Evolutionary conservation across 1,140 invertebrate genomes (phyloP), one percentile per base, ranked within the genome.

Genomic region (Leptinotarsa defecta): DNA sequence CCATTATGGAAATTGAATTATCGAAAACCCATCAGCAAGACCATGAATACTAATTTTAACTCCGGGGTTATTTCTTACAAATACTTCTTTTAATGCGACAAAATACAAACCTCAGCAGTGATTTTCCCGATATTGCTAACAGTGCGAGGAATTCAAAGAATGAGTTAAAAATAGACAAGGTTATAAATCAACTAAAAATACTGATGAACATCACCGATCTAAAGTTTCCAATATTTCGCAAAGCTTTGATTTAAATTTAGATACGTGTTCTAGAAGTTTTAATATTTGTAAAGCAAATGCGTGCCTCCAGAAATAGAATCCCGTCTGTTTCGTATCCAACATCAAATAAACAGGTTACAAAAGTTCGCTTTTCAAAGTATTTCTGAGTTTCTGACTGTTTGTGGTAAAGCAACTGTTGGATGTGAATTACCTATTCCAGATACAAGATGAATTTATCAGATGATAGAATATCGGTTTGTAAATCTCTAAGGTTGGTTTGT

Each of bases 201-300:
- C 43, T 8, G 43, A 70, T 70, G 52, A 49, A 20, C 48, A 70
- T 48, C 48, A 70, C n/a, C 19, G 43, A 57, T 57, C 5, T 57
- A 65, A 73, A 73, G 43, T 63, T 73, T 73, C n/a, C 27, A 64
- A 48, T 65, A 73, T 73, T 73, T 73, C 63, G 62, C 43, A 65
- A 73, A 15, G 68, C 48, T n/a, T 20, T 11, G n/a, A 20, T 65
- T 43, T 73, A 73, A 48, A 48, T 64, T 48, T 73, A 73, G 72
- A 73, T 71, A 20, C 52, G 52, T 57, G 52, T 57, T 57, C 52
- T 57, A 57, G 52, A 57, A 57, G 52, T 57, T 57, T 15, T 17
- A n/a, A 57, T 20, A 72, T 57, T 52, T 27, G 57, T 72, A 20
- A n/a, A 72, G 19, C 27, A 22, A 49, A 17, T 24, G 70, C 22